These are phyloP conservation scores for Electrona antarctica DNA, from an alignment of 2,113 vertebrate species.

Conservation along the genomic window DNA sequence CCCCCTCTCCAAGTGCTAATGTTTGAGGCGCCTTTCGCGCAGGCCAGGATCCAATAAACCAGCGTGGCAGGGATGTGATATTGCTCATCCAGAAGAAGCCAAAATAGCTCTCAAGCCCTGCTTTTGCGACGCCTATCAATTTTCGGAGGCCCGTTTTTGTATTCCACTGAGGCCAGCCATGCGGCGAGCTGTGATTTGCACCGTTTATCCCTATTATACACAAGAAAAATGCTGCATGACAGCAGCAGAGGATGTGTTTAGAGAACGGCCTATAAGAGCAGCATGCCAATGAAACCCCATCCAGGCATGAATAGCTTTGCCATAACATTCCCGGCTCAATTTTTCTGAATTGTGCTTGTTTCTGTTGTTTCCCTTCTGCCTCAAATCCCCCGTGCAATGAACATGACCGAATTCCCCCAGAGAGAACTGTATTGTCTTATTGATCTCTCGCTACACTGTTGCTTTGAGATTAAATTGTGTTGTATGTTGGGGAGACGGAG, in stretches of 20 bases:
- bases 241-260: neutral
- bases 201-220: neutral
- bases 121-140: neutral
- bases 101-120: slow-evolving; percentile 10
- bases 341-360: neutral
- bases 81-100: slow-evolving; percentile 33
- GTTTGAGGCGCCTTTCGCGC: slow-evolving; percentile 44
- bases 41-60: slow-evolving; percentile 22
- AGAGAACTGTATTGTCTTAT: neutral
- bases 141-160: slow-evolving; percentile 26
- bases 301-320: neutral
- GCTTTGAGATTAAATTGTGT: neutral
- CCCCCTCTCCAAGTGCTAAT: slow-evolving; percentile 24
- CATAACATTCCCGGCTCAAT: neutral
- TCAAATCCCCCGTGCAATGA: neutral
- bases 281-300: neutral
- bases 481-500: neutral
- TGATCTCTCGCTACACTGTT: slow-evolving; percentile 2
- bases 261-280: neutral
- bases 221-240: neutral
- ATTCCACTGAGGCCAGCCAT: slow-evolving; percentile 1
- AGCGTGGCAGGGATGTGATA: slow-evolving; percentile 43
- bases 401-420: neutral
- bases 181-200: slow-evolving; percentile 4
- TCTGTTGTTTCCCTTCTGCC: neutral